These are phyloP conservation scores for Porphyrio hochstetteri DNA, from an alignment of 2,113 vertebrate species.

Conservation along the genomic window DNA sequence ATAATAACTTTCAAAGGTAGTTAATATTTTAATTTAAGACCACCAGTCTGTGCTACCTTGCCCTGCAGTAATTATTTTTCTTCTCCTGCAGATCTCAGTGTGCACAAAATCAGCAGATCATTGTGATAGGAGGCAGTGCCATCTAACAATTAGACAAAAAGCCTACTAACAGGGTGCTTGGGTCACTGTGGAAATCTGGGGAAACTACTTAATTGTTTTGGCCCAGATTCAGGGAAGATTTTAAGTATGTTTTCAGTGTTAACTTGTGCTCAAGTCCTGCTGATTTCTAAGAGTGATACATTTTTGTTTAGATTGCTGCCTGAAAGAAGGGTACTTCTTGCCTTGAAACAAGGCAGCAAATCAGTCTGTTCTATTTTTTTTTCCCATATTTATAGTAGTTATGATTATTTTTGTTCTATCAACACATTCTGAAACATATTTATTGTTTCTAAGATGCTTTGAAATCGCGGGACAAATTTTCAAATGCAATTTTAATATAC, in stretches of 20 bases:
- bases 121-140: background rate
- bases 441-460: background rate
- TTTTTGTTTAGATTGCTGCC: background rate
- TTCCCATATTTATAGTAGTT: background rate
- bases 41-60: background rate
- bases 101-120: background rate
- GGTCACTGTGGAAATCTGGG: background rate
- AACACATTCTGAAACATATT: background rate
- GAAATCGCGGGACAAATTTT: background rate
- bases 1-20: background rate
- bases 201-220: background rate
- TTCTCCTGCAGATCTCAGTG: background rate
- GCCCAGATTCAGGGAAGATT: background rate
- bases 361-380: background rate
- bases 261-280: background rate
- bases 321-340: background rate
- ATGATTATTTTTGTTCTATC: background rate
- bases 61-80: background rate
- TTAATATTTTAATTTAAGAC: constrained; percentile 23
- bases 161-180: background rate
- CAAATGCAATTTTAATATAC: background rate
- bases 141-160: background rate
- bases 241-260: background rate
- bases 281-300: background rate
- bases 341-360: background rate